Base-by-base conservation (phyloP, 2,797 vertebrate species). In the Poeciliopsis paucimaculata region DNA sequence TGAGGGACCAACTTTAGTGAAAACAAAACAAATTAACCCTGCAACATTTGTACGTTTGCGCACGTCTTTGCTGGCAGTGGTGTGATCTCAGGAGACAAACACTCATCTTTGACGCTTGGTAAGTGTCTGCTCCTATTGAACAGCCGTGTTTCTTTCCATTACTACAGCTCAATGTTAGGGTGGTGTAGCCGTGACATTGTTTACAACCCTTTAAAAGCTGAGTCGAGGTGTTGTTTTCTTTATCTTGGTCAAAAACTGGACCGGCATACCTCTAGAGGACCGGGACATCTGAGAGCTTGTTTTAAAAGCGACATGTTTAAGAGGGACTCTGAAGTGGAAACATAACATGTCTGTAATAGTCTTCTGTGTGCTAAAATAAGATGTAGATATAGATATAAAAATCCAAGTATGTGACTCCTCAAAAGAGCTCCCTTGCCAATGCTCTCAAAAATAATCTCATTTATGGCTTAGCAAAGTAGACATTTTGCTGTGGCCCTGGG, bases 401-500 rank as follows among this genome's bases (percentile, higher is more conserved):
- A 39, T 39, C 39, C 39, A 39, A 45, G 43, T 62, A 28, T 43
- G 12, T 13, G 43, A 71, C 72, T 51, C n/a, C 16, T 77, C 0
- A 0, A 64, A 64, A 64, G 4, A 10, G 28, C 72, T 77, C 18
- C 43, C 4, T 39, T 49, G 34, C 81, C 72, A 84, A 39, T 51
- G 43, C 71, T 77, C 53, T 75, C 60, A 66, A 28, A 82, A 72
- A 83, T 89, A 23, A 72, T 84, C 79, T 85, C 75, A 82, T 88
- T 91, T 85, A 82, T 75, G 12, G 80, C 79, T 89, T 90, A 88
- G 82, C 9, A 66, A 77, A 88, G 84, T 80, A 77, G 88, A 77
- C 91, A 87, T 91, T 90, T 91, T 46, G 23, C 53, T 36, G 78
- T 72, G 39, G 64, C 84, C 84, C 62, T 20, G 46, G 64, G 75